Conservation (phyloP, 1,140 invertebrate species). For the Aplysia californica region DNA sequence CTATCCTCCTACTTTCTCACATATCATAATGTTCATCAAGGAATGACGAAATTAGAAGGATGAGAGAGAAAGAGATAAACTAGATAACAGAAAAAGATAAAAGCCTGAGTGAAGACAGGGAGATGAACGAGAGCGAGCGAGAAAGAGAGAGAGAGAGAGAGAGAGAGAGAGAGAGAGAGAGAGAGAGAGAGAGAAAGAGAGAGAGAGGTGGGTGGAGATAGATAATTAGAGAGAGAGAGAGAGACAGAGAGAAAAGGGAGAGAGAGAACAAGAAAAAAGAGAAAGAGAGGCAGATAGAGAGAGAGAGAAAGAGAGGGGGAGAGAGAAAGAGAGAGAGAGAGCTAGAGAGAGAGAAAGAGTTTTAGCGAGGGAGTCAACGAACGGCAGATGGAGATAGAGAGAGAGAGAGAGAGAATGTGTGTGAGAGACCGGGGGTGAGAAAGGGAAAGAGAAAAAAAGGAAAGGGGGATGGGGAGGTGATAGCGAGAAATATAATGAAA, state of each 20-base stretch:
- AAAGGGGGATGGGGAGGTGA: not conserved
- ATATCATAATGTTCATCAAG: too few species aligned
- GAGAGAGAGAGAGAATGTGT: too few species aligned
- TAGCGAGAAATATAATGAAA: not conserved
- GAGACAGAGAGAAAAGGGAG: not conserved
- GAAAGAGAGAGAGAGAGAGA: conserved; percentile 19
- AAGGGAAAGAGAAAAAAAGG: not conserved
- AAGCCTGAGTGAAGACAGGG: too few species aligned
- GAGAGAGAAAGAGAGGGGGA: not conserved
- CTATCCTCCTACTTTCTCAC: too few species aligned
- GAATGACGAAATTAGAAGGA: too few species aligned
- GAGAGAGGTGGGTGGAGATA: not conserved
- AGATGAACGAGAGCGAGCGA: not conserved
- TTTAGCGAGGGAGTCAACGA: too few species aligned
- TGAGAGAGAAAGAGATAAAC: too few species aligned
- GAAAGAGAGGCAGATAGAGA: not conserved
- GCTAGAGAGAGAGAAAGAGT: too few species aligned
- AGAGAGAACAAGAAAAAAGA: not conserved
- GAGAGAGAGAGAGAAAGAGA: not conserved
- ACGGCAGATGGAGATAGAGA: too few species aligned
- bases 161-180: not conserved
- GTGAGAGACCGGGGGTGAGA: not conserved
- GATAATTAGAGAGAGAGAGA: not conserved
- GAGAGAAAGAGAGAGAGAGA: not conserved
- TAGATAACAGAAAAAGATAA: too few species aligned